These are phyloP conservation scores for Caenorhabditis sinica DNA, from an alignment of 2,888 invertebrate genomes.

Conservation along the genomic window DNA sequence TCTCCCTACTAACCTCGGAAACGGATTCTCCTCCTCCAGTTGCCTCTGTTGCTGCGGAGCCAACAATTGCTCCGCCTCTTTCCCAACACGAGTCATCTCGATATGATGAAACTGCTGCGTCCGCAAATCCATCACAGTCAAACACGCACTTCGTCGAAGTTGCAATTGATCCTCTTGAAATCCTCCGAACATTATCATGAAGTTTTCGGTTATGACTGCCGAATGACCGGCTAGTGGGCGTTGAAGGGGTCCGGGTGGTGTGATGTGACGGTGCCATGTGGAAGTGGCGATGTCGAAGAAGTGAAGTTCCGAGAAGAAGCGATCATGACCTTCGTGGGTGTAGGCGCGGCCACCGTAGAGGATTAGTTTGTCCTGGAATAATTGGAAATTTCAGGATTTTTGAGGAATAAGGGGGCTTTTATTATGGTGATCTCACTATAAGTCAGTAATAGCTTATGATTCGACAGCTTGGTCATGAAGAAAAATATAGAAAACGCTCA, in stretches of 20 bases:
- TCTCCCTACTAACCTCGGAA: no score
- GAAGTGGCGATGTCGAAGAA: constrained; percentile 14
- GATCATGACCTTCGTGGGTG: background rate
- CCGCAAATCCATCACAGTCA: constrained; percentile 1
- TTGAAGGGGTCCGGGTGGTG: background rate
- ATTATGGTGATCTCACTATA: background rate
- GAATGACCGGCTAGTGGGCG: constrained; percentile 4
- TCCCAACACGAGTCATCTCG: background rate
- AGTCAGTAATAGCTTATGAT: no score
- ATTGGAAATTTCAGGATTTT: background rate
- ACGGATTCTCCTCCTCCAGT: no score
- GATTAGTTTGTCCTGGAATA: constrained; percentile 35
- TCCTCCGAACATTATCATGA: constrained; percentile 6
- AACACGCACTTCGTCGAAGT: no score
- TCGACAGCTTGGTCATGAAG: no score
- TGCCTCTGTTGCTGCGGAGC: no score
- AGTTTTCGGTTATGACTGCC: background rate
- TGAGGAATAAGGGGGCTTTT: background rate
- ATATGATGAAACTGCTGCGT: background rate
- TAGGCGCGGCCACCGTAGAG: constrained; percentile 32
- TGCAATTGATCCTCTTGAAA: no score
- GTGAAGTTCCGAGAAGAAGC: constrained; percentile 21
- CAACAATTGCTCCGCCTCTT: background rate
- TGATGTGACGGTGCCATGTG: constrained; percentile 14
- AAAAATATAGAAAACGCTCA: no score